Conservation (phyloP, 2,888 invertebrate species). For the Anthrax anthrax region DNA sequence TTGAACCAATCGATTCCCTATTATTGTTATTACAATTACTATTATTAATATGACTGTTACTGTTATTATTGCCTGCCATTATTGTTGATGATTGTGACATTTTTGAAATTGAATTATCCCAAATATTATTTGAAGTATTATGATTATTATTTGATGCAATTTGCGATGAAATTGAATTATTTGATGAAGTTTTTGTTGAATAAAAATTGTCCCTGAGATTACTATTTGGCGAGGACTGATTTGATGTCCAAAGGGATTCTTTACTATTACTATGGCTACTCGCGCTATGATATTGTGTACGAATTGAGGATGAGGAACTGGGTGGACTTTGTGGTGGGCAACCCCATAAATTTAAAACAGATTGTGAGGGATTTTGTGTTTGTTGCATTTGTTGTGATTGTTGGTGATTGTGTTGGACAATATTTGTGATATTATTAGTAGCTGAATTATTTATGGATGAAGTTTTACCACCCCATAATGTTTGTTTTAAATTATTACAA, state of each 20-base stretch:
- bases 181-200: constrained; percentile 16
- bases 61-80: constrained; percentile 3
- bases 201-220: constrained; percentile 24
- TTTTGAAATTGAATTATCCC: constrained; percentile 17
- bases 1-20: constrained; percentile 13
- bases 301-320: constrained; percentile 8
- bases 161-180: constrained; percentile 9
- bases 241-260: constrained; percentile 30
- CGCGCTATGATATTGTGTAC: constrained; percentile 17
- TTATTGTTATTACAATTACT: neutral
- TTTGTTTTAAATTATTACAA: constrained; percentile 12
- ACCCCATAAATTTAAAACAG: constrained; percentile 26
- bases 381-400: constrained; percentile 9
- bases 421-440: constrained; percentile 9
- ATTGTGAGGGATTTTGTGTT: constrained; percentile 14
- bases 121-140: too few species aligned
- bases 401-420: constrained; percentile 8
- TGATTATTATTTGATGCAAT: constrained; percentile 8
- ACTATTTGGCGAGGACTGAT: constrained; percentile 28
- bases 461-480: constrained; percentile 8
- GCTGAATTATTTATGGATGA: neutral
- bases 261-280: constrained; percentile 30
- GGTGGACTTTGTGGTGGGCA: constrained; percentile 16
- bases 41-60: too few species aligned
- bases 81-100: constrained; percentile 12